Conservation (phyloP, 2,888 invertebrate genomes). For the Callinectes sapidus region DNA sequence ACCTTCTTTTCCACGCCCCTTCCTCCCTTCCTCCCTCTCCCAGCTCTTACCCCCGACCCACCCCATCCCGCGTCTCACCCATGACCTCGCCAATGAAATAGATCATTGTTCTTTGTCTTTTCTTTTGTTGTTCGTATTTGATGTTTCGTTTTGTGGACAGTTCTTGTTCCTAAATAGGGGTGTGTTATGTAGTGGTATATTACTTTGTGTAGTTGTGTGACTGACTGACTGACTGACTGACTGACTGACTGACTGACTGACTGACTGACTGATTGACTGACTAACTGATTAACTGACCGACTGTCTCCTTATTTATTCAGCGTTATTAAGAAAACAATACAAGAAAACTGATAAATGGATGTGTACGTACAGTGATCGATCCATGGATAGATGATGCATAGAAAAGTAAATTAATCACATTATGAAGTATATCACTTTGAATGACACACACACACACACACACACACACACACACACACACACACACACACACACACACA, state of each 20-base stretch:
- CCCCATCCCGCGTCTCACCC: neutral
- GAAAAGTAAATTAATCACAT: neutral
- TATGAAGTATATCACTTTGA: neutral
- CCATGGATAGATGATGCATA: neutral
- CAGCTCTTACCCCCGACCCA: neutral
- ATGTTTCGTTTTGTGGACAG: neutral
- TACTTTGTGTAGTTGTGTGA: neutral
- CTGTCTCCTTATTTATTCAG: too few species aligned
- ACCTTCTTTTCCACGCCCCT: neutral
- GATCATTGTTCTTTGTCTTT: neutral
- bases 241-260: neutral
- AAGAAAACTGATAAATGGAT: neutral
- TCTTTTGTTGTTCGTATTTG: neutral
- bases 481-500: constrained; percentile 25
- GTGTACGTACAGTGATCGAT: neutral
- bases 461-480: constrained; percentile 24
- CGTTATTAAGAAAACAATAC: neutral
- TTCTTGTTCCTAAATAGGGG: neutral
- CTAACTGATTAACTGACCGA: too few species aligned
- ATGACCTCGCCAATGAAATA: constrained; percentile 10
- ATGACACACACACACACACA: constrained; percentile 3
- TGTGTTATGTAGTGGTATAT: neutral
- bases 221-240: neutral
- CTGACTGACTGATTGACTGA: neutral
- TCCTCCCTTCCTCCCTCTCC: neutral